Evolutionary conservation across 2,888 invertebrate species (phyloP).

Genomic region (Ganaspis brasiliensis): DNA sequence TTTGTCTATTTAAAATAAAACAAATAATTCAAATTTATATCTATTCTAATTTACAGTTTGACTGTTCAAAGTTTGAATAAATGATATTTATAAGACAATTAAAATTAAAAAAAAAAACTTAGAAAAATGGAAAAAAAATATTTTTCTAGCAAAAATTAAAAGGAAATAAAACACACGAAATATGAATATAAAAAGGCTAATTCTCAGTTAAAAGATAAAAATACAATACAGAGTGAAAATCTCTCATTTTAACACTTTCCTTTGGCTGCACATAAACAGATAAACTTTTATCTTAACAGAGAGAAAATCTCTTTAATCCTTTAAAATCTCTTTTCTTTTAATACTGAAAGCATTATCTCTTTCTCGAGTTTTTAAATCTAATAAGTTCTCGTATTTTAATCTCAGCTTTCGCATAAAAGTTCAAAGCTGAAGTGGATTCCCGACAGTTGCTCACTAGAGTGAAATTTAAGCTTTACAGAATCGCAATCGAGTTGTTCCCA

Average conservation of each 20-base stretch:
- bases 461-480: not conserved
- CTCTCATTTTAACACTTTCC: slow-evolving; percentile 12
- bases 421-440: slow-evolving; percentile 23
- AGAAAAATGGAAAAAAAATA: not conserved
- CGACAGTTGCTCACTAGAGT: not conserved
- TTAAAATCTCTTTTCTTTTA: slow-evolving; percentile 29
- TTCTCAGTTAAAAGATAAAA: slow-evolving; percentile 8
- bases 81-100: too few species aligned
- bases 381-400: slow-evolving; percentile 31
- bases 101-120: too few species aligned
- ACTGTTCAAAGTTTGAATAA: too few species aligned
- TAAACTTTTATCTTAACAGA: slow-evolving; percentile 38
- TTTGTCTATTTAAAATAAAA: too few species aligned
- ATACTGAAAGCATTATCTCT: slow-evolving; percentile 9
- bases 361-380: slow-evolving; percentile 37
- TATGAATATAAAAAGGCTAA: slow-evolving; percentile 12
- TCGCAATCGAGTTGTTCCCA: not conserved
- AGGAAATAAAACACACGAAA: not conserved
- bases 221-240: slow-evolving; percentile 16
- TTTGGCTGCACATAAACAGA: slow-evolving; percentile 30
- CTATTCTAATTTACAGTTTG: too few species aligned
- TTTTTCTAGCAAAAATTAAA: not conserved
- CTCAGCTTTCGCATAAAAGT: slow-evolving; percentile 31
- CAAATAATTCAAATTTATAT: too few species aligned
- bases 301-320: slow-evolving; percentile 36